These are phyloP conservation scores for Xenops minutus DNA, from an alignment of 2,797 vertebrate genomes.

Conservation along the genomic window DNA sequence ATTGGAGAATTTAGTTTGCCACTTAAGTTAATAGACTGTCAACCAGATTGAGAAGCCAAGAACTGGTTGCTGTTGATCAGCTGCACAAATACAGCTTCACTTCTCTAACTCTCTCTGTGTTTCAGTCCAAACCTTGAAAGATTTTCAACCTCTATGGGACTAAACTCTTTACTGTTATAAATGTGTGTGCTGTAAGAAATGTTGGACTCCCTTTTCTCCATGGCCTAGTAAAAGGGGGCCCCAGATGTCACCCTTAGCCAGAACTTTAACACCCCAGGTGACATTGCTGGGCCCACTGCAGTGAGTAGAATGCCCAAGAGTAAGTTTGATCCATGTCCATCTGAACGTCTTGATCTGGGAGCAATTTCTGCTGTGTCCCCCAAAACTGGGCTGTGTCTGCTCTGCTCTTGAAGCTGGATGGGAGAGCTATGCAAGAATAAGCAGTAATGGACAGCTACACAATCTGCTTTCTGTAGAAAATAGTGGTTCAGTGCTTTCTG, in stretches of 20 bases:
- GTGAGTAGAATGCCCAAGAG: neutral
- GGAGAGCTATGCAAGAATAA: neutral
- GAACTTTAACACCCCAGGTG: neutral
- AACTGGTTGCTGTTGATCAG: neutral
- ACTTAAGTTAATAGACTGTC: neutral
- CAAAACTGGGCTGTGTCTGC: neutral
- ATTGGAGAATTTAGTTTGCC: neutral
- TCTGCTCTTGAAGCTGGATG: neutral
- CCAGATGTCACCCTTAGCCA: neutral
- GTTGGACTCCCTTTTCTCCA: rapidly evolving
- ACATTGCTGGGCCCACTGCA: neutral
- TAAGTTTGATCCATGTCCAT: neutral
- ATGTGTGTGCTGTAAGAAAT: neutral
- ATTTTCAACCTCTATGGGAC: neutral
- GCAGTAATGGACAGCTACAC: neutral
- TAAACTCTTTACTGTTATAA: neutral
- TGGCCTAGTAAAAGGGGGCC: neutral
- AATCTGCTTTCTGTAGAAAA: neutral
- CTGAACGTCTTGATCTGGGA: neutral
- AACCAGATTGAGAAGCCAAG: neutral
- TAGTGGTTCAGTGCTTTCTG: neutral
- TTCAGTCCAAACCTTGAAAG: neutral
- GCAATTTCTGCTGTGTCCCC: neutral
- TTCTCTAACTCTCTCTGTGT: neutral
- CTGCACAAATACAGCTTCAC: neutral